These are phyloP conservation scores for Nebria brevicollis DNA, from an alignment of 2,888 invertebrate species.

Conservation along the genomic window DNA sequence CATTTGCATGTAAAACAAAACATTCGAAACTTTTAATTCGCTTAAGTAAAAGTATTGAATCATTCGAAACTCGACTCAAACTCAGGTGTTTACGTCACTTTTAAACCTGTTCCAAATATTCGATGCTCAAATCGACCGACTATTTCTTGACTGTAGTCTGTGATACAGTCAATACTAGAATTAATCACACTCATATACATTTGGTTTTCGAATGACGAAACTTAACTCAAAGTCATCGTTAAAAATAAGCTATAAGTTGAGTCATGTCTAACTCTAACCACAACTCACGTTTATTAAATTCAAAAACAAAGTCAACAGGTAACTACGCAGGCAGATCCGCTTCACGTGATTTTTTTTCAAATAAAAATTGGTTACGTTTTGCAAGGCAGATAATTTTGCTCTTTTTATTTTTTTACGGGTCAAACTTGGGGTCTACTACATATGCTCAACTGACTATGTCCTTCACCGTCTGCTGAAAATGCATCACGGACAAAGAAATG, in stretches of 20 bases:
- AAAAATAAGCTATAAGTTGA: not conserved
- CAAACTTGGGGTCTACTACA: not conserved
- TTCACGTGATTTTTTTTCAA: not conserved
- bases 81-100: too few species aligned
- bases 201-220: not conserved
- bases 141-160: too few species aligned
- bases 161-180: too few species aligned
- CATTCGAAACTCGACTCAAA: too few species aligned
- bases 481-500: not conserved
- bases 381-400: not conserved
- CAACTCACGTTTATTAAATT: not conserved
- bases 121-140: too few species aligned
- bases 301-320: not conserved
- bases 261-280: not conserved
- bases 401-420: not conserved
- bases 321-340: not conserved
- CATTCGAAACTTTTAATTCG: too few species aligned
- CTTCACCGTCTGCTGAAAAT: conserved; percentile 1
- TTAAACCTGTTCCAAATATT: too few species aligned
- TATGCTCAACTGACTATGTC: not conserved
- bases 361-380: not conserved
- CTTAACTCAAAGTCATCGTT: not conserved
- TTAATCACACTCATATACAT: not conserved
- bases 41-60: too few species aligned
- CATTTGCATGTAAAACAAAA: too few species aligned